Base-by-base conservation (phyloP, 2,888 invertebrate species). In the Netelia virgata region DNA sequence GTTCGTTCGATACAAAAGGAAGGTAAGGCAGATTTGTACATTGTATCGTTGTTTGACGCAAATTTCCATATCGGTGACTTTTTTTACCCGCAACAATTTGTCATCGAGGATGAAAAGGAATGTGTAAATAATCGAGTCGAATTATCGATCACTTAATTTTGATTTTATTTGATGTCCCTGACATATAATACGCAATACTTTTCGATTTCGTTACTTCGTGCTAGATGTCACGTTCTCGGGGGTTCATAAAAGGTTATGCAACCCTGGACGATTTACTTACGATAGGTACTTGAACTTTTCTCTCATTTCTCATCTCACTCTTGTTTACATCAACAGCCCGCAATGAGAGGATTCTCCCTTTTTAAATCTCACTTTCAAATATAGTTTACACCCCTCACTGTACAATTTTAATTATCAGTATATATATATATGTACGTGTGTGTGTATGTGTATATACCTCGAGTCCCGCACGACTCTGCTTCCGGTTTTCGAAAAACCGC, bases 111-210 rank as follows among this genome's bases (percentile, higher is more conserved):
- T 28, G 5, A 28, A 28, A 28, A 28, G 28, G 28, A 28, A 28
- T 3, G 28, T 28, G 5, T 28, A 28, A 5, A 28, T 28, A 36
- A 36, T 50, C 47, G 47, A n/a, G 59, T 10, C 28, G n/a, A 50
- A n/a, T 9, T 16, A 75, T 86, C 72, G 86, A 89, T 91, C 86
- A 87, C 78, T 90, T 88, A 81, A 89, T 91, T 91, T 91, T 91
- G 90, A 91, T 91, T 91, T 91, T 91, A 91, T 91, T 91, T 87
- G 80, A 86, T 89, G 89, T 82, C 73, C 81, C 87, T 86, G 88
- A 90, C 89, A 87, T 88, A 88, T 89, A 91, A 91, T 90, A 88
- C 89, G 89, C 89, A 91, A 87, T 89, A 88, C 83, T 87, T 86
- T 88, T 88, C 88, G 86, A 87, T 84, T 84, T 86, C 76, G 78